phyloP scores from a whole-genome alignment of 2,888 invertebrate genomes.

The Apodemia duryi region DNA sequence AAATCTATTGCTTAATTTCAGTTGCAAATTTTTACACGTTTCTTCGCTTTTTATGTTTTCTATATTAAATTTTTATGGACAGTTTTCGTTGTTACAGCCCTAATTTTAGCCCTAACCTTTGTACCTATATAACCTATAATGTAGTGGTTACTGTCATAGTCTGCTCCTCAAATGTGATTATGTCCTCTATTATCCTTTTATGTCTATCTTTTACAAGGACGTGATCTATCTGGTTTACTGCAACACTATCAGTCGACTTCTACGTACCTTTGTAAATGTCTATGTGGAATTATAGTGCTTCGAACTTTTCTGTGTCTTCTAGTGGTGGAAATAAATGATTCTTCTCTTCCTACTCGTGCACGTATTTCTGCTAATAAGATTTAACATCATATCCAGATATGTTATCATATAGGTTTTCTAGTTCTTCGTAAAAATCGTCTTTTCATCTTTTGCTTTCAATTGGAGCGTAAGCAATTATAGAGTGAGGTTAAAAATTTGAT shows the following conservation, averaged over 20 bases:
- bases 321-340: too few species aligned
- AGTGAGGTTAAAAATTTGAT: conserved; percentile 17
- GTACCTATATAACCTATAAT: conserved; percentile 18
- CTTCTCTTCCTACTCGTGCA: too few species aligned
- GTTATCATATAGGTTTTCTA: background rate
- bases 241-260: too few species aligned
- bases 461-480: conserved; percentile 23
- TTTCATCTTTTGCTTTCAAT: conserved; percentile 21
- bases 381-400: too few species aligned
- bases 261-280: too few species aligned
- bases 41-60: conserved; percentile 14
- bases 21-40: background rate
- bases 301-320: too few species aligned
- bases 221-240: too few species aligned
- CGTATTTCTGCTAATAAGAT: too few species aligned
- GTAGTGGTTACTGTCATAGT: conserved; percentile 28
- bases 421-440: conserved; percentile 9
- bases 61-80: background rate
- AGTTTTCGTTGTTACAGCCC: background rate
- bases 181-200: conserved; percentile 20
- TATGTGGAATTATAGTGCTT: too few species aligned
- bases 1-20: conserved; percentile 18
- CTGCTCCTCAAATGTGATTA: conserved; percentile 24
- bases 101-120: conserved; percentile 21
- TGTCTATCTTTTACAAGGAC: background rate